These are phyloP conservation scores for Grallaria varia DNA, from an alignment of 2,113 vertebrate genomes.

Conservation along the genomic window DNA sequence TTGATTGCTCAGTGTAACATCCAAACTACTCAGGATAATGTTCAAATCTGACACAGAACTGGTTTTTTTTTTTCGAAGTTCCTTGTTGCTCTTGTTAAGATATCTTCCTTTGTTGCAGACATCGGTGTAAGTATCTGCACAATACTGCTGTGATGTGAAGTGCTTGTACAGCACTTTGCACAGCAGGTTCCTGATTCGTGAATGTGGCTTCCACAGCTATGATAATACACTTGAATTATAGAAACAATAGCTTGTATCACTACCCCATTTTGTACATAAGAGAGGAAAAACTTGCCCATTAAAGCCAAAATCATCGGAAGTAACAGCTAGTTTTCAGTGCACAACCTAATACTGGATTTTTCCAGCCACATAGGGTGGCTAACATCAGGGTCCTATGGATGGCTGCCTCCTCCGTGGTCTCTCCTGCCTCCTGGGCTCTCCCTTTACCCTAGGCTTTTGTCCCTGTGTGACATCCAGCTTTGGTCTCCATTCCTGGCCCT, in stretches of 20 bases:
- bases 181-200: not conserved
- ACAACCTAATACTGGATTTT: not conserved
- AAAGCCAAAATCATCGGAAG: not conserved
- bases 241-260: not conserved
- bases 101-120: not conserved
- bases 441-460: not conserved
- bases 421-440: not conserved
- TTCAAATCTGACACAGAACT: not conserved
- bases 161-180: not conserved
- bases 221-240: not conserved
- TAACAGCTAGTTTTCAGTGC: not conserved
- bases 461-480: not conserved
- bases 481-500: not conserved
- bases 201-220: conserved; percentile 5
- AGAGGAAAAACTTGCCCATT: not conserved
- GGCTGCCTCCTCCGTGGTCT: not conserved
- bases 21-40: not conserved
- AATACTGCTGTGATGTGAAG: conserved; percentile 16
- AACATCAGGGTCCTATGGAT: not conserved
- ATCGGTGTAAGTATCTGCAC: not conserved
- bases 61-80: not conserved
- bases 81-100: not conserved
- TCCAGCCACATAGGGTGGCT: fast-evolving
- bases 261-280: not conserved
- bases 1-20: not conserved